Percentiles rank a stretch among this genome's conserved stretches.
These are phyloP conservation scores for Dioctria linearis DNA, from an alignment of 2,888 invertebrate species.

Conservation along the genomic window DNA sequence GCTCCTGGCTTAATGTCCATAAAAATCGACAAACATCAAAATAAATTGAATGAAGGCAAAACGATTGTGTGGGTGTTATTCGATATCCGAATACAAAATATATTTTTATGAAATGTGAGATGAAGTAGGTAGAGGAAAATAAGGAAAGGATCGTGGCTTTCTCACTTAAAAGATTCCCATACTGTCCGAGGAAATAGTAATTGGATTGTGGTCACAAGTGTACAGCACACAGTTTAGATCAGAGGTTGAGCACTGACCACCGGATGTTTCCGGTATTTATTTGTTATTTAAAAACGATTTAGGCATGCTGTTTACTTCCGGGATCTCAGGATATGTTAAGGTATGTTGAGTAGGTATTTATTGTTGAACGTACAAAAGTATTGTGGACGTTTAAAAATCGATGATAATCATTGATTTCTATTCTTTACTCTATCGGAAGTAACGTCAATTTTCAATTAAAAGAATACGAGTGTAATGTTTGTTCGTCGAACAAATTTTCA, in stretches of 20 bases:
- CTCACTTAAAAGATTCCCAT: constrained; percentile 33
- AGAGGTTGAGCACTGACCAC: constrained; percentile 13
- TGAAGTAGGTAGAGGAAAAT: neutral
- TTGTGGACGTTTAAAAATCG: too few species aligned
- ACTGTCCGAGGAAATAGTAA: constrained; percentile 9
- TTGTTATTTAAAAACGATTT: constrained; percentile 8
- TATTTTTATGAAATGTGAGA: too few species aligned
- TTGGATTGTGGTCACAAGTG: constrained; percentile 48
- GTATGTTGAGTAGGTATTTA: too few species aligned
- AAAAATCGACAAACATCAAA: neutral
- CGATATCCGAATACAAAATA: neutral
- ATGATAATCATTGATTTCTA: too few species aligned
- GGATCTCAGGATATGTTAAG: neutral
- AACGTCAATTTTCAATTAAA: too few species aligned
- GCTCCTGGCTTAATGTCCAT: constrained; percentile 1
- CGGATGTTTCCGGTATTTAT: constrained; percentile 44
- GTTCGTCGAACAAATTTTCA: too few species aligned
- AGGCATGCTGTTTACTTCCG: constrained; percentile 28
- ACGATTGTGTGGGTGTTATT: constrained; percentile 21
- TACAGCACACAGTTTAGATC: constrained; percentile 1
- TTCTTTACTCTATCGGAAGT: too few species aligned
- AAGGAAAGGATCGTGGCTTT: neutral
- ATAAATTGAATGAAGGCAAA: neutral
- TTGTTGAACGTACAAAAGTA: too few species aligned
- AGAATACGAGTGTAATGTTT: too few species aligned